phyloP scores from a whole-genome alignment of 2,888 invertebrate species.

The Alviniconcha strummeri region DNA sequence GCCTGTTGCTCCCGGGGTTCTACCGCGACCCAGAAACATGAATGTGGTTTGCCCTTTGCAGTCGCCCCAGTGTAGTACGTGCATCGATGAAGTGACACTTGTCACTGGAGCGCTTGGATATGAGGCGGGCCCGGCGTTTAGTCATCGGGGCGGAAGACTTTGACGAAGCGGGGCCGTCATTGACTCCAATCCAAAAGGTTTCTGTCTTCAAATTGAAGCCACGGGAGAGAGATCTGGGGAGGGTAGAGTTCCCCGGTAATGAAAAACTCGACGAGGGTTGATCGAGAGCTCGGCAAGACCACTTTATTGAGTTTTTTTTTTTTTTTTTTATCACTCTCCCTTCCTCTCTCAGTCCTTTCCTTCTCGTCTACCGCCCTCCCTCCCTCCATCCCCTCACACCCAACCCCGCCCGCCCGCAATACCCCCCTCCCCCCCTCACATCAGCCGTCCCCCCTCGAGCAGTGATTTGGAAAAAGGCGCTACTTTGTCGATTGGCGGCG shows the following conservation, averaged over 20 bases:
- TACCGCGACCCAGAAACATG: no score
- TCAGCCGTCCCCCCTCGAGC: not conserved
- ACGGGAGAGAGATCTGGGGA: no score
- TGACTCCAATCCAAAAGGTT: no score
- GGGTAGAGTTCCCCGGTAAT: no score
- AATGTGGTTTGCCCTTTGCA: no score
- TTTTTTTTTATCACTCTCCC: not conserved
- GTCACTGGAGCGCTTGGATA: not conserved
- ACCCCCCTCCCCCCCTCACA: not conserved
- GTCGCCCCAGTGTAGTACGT: no score
- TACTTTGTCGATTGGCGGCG: constrained; percentile 9
- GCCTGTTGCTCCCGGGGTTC: no score
- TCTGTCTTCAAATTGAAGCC: no score
- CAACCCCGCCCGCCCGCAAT: not conserved
- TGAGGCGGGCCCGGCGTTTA: not conserved
- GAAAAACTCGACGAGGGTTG: no score
- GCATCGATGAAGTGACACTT: constrained; percentile 2
- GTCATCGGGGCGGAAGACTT: not conserved
- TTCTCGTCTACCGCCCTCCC: not conserved
- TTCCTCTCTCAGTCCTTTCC: not conserved
- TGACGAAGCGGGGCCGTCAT: no score
- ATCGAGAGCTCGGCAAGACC: no score
- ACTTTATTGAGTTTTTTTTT: no score
- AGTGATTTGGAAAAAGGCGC: constrained; percentile 21
- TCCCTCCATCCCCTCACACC: not conserved